phyloP scores from a whole-genome alignment of 1,140 invertebrate genomes.

The Atta cephalotes region DNA sequence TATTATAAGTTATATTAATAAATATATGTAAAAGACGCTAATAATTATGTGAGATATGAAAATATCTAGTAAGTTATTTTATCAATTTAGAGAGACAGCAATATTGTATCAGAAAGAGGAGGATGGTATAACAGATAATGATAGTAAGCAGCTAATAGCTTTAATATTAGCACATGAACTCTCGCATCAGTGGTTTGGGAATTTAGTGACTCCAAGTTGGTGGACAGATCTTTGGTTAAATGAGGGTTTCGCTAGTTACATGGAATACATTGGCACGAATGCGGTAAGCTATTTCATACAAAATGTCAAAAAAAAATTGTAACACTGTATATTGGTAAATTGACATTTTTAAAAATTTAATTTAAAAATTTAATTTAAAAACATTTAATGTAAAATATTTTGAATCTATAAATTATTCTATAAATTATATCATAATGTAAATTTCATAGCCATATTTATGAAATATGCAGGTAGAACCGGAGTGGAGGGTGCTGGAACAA shows the following conservation, averaged over 20 bases:
- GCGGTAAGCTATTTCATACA: conserved; percentile 84
- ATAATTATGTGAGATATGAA: background rate
- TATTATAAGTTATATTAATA: background rate
- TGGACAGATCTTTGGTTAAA: conserved; percentile 96
- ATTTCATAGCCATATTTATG: background rate
- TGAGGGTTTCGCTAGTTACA: conserved; percentile 95
- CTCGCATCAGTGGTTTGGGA: conserved; percentile 95
- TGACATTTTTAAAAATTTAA: background rate
- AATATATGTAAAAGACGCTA: background rate
- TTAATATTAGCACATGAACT: conserved; percentile 94
- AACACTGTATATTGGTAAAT: background rate
- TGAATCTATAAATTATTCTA: background rate
- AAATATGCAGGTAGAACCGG: conserved; percentile 89
- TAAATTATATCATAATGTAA: background rate
- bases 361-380: too few relatives aligned
- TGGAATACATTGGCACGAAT: conserved; percentile 92
- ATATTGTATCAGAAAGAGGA: conserved; percentile 91
- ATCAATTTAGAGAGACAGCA: conserved; percentile 90
- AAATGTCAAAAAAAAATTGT: background rate
- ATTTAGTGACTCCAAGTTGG: conserved; percentile 93
- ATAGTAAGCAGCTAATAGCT: conserved; percentile 91
- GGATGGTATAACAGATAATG: conserved; percentile 88
- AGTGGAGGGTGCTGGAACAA: conserved; percentile 93
- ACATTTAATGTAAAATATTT: background rate
- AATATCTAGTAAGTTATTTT: conserved; percentile 7